Evolutionary conservation across 2,113 vertebrate genomes (phyloP).

Genomic region (Chloropsis hardwickii): DNA sequence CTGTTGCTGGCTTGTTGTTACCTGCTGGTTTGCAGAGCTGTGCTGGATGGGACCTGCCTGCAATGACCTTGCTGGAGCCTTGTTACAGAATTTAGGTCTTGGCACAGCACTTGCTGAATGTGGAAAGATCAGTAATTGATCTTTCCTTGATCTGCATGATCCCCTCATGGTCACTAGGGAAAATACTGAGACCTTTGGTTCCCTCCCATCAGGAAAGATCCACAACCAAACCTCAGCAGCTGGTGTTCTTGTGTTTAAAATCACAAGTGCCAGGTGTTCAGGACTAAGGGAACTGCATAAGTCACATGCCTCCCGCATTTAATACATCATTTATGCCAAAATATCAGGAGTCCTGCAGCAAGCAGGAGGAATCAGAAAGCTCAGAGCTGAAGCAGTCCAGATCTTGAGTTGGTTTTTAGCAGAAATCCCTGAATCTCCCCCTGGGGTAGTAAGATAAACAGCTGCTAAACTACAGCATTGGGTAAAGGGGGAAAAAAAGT

Average conservation of each 20-base stretch:
- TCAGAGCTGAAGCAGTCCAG: not conserved
- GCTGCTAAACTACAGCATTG: not conserved
- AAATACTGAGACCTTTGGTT: not conserved
- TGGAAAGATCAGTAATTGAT: not conserved
- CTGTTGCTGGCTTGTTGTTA: not conserved
- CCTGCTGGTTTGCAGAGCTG: not conserved
- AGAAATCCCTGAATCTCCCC: not conserved
- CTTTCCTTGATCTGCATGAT: too few relatives aligned
- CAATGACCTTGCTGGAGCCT: not conserved
- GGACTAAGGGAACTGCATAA: not conserved
- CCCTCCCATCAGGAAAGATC: not conserved
- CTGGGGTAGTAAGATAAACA: not conserved
- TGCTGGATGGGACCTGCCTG: not conserved
- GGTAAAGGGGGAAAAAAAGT: accelerated
- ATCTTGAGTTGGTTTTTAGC: not conserved
- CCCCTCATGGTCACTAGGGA: not conserved
- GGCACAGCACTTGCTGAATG: not conserved
- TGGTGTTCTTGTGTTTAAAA: not conserved
- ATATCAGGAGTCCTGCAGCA: not conserved
- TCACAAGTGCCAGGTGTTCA: not conserved
- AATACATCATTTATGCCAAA: not conserved
- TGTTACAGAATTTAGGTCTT: not conserved
- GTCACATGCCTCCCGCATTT: not conserved
- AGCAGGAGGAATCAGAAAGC: not conserved
- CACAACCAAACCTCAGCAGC: not conserved